phyloP scores from a whole-genome alignment of 2,797 vertebrate species.

The Oryzias sinensis region DNA sequence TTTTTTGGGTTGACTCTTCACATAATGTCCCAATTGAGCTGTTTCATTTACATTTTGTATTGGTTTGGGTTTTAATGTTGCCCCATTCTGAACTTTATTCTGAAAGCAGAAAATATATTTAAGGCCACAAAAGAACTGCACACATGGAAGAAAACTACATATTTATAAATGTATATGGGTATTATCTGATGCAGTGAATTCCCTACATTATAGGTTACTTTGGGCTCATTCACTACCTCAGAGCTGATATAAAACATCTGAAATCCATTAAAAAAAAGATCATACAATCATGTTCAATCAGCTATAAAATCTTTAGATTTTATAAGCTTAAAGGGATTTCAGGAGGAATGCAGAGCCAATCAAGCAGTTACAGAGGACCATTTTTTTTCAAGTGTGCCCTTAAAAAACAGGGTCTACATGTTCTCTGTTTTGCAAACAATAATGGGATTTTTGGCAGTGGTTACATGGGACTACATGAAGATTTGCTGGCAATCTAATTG shows the following conservation, averaged over 20 bases:
- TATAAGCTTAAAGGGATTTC: constrained; percentile 28
- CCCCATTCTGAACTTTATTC: constrained; percentile 38
- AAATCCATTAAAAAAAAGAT: constrained; percentile 41
- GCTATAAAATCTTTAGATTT: constrained; percentile 41
- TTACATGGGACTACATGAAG: constrained; percentile 42
- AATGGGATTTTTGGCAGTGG: constrained; percentile 44
- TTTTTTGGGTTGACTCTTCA: constrained; percentile 21
- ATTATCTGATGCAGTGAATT: constrained; percentile 36
- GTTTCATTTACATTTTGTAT: constrained; percentile 17
- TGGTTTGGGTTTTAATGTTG: constrained; percentile 19
- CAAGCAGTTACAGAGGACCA: constrained; percentile 33
- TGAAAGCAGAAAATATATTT: constrained; percentile 46
- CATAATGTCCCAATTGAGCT: constrained; percentile 24
- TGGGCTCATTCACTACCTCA: constrained; percentile 58
- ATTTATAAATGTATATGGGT: constrained; percentile 14
- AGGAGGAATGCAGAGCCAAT: constrained; percentile 46
- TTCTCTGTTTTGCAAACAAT: constrained; percentile 38
- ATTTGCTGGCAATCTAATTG: constrained; percentile 43
- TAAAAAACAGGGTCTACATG: constrained; percentile 37
- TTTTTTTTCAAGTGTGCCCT: constrained; percentile 39
- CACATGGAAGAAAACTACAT: constrained; percentile 20
- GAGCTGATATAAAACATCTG: constrained; percentile 40
- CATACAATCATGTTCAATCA: constrained; percentile 54
- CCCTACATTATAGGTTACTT: constrained; percentile 43
- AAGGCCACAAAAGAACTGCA: constrained; percentile 35